Conservation (phyloP, 2,797 vertebrate genomes). For the Malacoraja senta region DNA sequence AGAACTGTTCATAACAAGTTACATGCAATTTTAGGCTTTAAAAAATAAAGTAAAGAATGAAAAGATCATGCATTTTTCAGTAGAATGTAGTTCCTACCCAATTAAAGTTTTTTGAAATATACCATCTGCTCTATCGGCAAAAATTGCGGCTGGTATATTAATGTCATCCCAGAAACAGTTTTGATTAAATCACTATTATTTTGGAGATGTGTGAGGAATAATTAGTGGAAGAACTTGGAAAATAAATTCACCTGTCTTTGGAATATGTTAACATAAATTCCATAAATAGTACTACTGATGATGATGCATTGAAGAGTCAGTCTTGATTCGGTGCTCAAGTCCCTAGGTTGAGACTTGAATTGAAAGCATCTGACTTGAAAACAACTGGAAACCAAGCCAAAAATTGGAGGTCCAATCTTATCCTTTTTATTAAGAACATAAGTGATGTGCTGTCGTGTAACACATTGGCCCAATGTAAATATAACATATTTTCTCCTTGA, state of each 20-base stretch:
- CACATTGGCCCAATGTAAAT: background rate
- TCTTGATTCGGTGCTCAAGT: background rate
- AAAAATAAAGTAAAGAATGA: background rate
- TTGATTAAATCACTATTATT: background rate
- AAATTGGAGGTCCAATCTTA: background rate
- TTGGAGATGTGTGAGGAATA: background rate
- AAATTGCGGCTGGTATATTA: background rate
- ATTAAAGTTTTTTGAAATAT: background rate
- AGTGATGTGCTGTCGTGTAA: background rate
- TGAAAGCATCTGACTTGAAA: background rate
- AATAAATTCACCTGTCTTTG: background rate
- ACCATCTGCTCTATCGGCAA: background rate
- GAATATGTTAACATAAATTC: background rate
- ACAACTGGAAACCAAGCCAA: background rate
- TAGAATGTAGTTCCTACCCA: background rate
- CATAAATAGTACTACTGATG: background rate
- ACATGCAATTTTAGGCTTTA: background rate
- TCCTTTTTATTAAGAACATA: background rate
- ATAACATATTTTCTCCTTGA: background rate
- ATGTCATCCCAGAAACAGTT: no score
- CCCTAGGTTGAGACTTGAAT: background rate
- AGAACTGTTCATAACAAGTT: background rate
- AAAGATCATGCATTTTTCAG: background rate
- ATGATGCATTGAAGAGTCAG: background rate
- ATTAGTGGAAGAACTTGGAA: background rate